These are phyloP conservation scores for Dunckerocampus dactyliophorus DNA, from an alignment of 2,113 vertebrate genomes.

Conservation along the genomic window DNA sequence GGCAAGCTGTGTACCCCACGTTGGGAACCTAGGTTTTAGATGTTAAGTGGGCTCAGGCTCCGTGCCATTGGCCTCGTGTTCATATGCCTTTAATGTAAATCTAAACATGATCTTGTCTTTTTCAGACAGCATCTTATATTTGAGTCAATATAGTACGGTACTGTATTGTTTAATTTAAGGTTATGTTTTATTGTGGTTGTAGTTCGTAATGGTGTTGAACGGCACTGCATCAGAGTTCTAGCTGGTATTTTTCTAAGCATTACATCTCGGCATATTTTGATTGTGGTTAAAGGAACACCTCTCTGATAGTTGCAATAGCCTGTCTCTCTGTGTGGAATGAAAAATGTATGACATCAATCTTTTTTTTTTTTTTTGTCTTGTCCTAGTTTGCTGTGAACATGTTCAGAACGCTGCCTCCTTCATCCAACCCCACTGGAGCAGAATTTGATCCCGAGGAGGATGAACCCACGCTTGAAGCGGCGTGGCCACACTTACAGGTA, in stretches of 20 bases:
- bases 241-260: no score
- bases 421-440: slow-evolving; percentile 95
- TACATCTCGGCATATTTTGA: no score
- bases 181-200: neutral
- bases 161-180: neutral
- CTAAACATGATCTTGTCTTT: no score
- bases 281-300: no score
- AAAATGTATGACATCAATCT: neutral
- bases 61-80: no score
- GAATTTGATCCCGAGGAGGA: slow-evolving; percentile 98
- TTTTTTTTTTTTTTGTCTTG: slow-evolving; percentile 4
- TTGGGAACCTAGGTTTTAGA: no score
- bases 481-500: slow-evolving; percentile 95
- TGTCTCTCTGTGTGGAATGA: neutral
- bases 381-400: slow-evolving; percentile 94
- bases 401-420: slow-evolving; percentile 94
- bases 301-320: neutral
- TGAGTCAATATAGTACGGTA: no score
- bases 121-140: no score
- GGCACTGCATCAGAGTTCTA: no score
- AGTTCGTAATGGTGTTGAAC: neutral
- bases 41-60: no score
- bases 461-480: slow-evolving; percentile 94
- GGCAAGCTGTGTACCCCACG: no score
- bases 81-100: no score